phyloP scores from a whole-genome alignment of 2,888 invertebrate species.

The Octonoba sinensis region DNA sequence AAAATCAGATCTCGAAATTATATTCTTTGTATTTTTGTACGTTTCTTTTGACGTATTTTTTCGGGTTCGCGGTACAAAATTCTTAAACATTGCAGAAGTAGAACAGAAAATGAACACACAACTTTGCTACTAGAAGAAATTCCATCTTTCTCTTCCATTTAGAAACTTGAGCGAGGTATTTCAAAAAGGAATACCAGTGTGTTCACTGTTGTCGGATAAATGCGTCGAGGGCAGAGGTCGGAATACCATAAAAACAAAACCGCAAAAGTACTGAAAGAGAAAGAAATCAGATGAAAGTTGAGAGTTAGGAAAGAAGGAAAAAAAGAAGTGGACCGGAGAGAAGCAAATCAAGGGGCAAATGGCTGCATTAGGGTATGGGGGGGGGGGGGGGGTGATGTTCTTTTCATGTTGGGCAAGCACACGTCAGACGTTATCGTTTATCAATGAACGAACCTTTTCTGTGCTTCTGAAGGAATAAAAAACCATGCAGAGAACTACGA shows the following conservation, averaged over 20 bases:
- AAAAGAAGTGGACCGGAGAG: constrained; percentile 9
- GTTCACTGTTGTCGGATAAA: too few relatives aligned
- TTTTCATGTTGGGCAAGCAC: constrained; percentile 59
- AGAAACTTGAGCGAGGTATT: too few relatives aligned
- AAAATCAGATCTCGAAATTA: too few relatives aligned
- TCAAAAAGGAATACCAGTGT: too few relatives aligned
- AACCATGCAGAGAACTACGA: constrained; percentile 25
- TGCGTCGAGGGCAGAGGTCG: constrained; percentile 34
- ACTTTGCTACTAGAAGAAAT: too few relatives aligned
- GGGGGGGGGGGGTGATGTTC: constrained; percentile 2
- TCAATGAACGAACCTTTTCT: constrained; percentile 50
- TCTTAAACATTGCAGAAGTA: too few relatives aligned
- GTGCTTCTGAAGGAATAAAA: background rate
- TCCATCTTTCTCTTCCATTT: too few relatives aligned
- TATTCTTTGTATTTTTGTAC: too few relatives aligned
- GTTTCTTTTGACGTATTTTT: too few relatives aligned
- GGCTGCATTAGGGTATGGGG: constrained; percentile 33
- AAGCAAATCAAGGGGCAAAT: constrained; percentile 51
- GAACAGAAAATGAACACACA: too few relatives aligned
- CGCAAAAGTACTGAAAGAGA: too few relatives aligned
- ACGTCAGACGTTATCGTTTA: constrained; percentile 59
- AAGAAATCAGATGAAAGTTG: background rate
- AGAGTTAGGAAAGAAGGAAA: constrained; percentile 10
- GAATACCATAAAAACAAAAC: constrained; percentile 50
- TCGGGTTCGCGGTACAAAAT: too few relatives aligned